Conservation (phyloP, 2,113 vertebrate species). For the Hemicordylus capensis region DNA sequence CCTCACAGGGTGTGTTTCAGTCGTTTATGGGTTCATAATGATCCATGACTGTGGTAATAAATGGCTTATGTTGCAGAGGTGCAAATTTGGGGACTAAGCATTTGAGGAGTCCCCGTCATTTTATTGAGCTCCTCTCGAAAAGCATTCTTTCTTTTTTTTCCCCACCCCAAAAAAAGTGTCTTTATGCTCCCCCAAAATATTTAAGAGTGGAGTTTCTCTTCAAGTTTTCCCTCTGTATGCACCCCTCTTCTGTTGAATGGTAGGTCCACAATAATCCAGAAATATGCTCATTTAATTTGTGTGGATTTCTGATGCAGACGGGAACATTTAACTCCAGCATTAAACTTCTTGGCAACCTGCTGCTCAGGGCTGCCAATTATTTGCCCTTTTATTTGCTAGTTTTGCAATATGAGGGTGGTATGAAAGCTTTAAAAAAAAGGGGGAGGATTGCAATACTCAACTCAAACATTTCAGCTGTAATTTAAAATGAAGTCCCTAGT, state of each 20-base stretch:
- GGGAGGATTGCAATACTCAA: not conserved
- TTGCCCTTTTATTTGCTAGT: not conserved
- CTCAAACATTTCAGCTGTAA: not conserved
- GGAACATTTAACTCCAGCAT: not conserved
- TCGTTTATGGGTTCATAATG: not conserved
- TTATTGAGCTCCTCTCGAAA: too few relatives aligned
- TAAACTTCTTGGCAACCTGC: not conserved
- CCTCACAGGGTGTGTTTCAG: not conserved
- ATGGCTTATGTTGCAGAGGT: too few relatives aligned
- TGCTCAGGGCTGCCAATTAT: not conserved
- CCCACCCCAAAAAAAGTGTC: too few relatives aligned
- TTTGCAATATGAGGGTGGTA: not conserved
- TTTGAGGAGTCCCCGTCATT: too few relatives aligned
- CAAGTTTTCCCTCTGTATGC: too few relatives aligned
- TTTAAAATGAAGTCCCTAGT: not conserved
- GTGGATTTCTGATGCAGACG: not conserved
- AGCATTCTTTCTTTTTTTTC: too few relatives aligned
- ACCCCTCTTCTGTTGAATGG: not conserved
- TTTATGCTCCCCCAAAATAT: too few relatives aligned
- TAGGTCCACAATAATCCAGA: not conserved
- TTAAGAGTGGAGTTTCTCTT: too few relatives aligned
- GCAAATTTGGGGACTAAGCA: too few relatives aligned
- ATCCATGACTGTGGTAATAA: not conserved
- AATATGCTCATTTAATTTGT: not conserved
- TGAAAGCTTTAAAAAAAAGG: not conserved